Evolutionary conservation across 2,113 vertebrate species (phyloP).

Genomic region (Callocephalon fimbriatum): DNA sequence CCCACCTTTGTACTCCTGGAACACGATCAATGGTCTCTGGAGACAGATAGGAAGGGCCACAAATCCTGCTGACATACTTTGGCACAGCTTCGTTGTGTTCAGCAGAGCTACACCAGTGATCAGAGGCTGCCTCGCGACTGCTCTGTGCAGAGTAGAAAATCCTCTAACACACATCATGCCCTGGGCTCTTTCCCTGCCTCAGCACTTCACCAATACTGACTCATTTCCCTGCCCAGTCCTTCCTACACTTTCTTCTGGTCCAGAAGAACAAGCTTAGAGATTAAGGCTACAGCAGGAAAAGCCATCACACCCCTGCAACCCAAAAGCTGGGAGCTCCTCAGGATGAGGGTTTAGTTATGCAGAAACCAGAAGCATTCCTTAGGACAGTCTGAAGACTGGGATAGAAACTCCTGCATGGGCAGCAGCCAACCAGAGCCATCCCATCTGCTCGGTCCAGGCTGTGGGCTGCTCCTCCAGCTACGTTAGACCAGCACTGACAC

Average conservation of each 20-base stretch:
- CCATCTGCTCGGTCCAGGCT: not conserved
- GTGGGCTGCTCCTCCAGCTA: not conserved
- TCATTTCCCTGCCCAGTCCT: not conserved
- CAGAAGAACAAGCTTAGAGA: not conserved
- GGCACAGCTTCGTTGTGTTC: not conserved
- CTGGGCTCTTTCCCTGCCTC: not conserved
- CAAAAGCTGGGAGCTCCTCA: accelerated
- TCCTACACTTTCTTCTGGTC: not conserved
- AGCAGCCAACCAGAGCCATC: not conserved
- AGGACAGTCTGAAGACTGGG: accelerated
- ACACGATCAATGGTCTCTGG: not conserved
- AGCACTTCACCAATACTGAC: not conserved
- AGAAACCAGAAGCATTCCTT: not conserved
- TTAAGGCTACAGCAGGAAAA: not conserved
- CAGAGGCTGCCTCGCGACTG: not conserved
- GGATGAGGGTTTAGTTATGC: not conserved
- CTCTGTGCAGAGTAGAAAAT: not conserved
- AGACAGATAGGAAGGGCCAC: not conserved
- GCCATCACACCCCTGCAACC: not conserved
- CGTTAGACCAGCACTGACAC: not conserved
- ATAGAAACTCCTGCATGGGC: not conserved
- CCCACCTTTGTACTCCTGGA: not conserved
- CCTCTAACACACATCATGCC: accelerated
- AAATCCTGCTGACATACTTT: not conserved
- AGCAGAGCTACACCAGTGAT: not conserved